These are phyloP conservation scores for Caenorhabditis doughertyi DNA, from an alignment of 2,888 invertebrate genomes.

Conservation along the genomic window DNA sequence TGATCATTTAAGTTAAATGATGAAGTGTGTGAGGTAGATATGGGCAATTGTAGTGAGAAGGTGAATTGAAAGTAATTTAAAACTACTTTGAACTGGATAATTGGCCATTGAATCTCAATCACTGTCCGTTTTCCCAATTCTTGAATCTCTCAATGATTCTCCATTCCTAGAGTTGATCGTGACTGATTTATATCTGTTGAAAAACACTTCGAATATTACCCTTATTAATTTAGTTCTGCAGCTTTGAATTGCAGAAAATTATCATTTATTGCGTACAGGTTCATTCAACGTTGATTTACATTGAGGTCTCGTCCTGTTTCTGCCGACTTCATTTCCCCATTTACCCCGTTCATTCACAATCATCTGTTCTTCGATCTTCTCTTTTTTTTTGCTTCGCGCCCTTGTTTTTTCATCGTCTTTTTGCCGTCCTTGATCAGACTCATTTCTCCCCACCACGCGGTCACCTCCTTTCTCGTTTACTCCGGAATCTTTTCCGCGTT, in stretches of 20 bases:
- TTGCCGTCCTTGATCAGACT: constrained; percentile 25
- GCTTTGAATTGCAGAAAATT: no score
- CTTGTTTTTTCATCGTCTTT: constrained; percentile 30
- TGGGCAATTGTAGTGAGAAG: background rate
- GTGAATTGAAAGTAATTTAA: background rate
- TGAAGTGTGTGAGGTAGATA: background rate
- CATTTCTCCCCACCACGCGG: constrained; percentile 5
- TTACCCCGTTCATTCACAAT: no score
- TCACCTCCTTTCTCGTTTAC: background rate
- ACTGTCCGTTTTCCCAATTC: background rate
- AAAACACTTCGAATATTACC: no score
- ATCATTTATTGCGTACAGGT: no score
- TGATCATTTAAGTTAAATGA: background rate
- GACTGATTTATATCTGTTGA: background rate
- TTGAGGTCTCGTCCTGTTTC: background rate
- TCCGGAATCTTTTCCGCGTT: background rate
- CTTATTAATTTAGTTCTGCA: background rate
- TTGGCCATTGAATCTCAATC: background rate
- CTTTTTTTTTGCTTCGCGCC: constrained; percentile 1
- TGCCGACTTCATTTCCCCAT: no score
- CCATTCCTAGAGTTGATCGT: background rate
- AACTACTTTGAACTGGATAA: background rate
- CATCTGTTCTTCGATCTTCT: constrained; percentile 47
- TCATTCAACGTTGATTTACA: no score
- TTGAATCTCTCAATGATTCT: no score